phyloP scores from a whole-genome alignment of 2,113 vertebrate species.

The Canis aureus region DNA sequence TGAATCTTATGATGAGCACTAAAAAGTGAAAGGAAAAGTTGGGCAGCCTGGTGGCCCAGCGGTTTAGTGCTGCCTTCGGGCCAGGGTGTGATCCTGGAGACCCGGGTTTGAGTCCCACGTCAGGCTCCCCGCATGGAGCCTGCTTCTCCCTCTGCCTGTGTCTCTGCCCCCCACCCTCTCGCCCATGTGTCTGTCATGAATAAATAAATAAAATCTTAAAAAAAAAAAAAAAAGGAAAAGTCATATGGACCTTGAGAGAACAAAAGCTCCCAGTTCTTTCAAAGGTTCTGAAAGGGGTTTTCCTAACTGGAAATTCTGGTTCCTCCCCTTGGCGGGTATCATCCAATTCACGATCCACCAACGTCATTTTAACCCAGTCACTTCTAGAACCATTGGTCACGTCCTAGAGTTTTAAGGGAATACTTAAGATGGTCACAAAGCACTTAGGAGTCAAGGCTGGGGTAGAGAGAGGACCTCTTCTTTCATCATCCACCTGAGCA shows the following conservation, averaged over 20 bases:
- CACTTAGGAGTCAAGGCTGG: background rate
- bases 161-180: too few species aligned
- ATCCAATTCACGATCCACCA: background rate
- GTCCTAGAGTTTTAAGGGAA: background rate
- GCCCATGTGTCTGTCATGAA: too few species aligned
- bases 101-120: too few species aligned
- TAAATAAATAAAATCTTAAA: too few species aligned
- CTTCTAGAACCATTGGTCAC: background rate
- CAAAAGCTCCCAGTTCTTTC: background rate
- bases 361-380: background rate
- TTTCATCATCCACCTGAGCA: background rate
- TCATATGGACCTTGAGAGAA: background rate
- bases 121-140: too few species aligned
- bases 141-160: too few species aligned
- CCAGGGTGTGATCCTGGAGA: too few species aligned
- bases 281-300: background rate
- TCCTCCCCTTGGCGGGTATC: fast-evolving
- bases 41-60: too few species aligned
- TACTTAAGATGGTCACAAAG: background rate
- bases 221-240: background rate
- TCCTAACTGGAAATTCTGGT: background rate
- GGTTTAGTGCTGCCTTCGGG: too few species aligned
- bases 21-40: background rate
- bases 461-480: background rate
- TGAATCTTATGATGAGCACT: background rate